Base-by-base conservation (phyloP, 2,113 vertebrate genomes). In the Numida meleagris region DNA sequence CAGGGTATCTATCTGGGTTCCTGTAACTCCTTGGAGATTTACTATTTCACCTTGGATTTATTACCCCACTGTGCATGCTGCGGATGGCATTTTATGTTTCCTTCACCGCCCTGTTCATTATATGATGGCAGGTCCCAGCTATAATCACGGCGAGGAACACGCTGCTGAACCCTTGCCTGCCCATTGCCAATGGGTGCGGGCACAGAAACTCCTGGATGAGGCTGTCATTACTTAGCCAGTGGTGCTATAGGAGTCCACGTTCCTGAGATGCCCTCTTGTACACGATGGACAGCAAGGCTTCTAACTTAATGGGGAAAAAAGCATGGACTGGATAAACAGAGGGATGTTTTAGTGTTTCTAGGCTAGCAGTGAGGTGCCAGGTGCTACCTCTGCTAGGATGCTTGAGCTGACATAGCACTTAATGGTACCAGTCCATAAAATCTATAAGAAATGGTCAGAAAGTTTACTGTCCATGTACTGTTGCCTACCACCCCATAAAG, bases 21-120 rank as follows among this genome's bases (percentile, higher is more conserved):
- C 89, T 85, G 66, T 86, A 91, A 72, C 78, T 96, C 94, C 82
- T 67, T 43, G 40, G 72, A 92, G 81, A 95, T 94, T 95, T 95
- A 82, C 73, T 86, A 1, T 90, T 91, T 88, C 76, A 25, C 82
- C 76, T 87, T 79, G 70, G 50, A 89, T 96, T 96, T 95, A 93
- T 82, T 81, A 71, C 66, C 76, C 53, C 38, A 3, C 45, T 34
- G 76, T 38, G n/a, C 46, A 19, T 9, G 42, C n/a, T 3, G 4
- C 3, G 50, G 62, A 36, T 66, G 42, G 62, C 31, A 16, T 92
- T 88, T 89, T 68, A 23, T 16, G 29, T 65, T 83, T 80, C 43
- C 40, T 78, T 11, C 10, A 10, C 45, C 4, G 5, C 48, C 57
- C 58, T 2, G 1, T 50, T 80, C 3, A 0, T 71, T 79, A 27